Percentiles rank a stretch among this genome's conserved stretches.
These are phyloP conservation scores for Galagoides demidoff DNA, from an alignment of 2,797 vertebrate genomes.

Conservation along the genomic window DNA sequence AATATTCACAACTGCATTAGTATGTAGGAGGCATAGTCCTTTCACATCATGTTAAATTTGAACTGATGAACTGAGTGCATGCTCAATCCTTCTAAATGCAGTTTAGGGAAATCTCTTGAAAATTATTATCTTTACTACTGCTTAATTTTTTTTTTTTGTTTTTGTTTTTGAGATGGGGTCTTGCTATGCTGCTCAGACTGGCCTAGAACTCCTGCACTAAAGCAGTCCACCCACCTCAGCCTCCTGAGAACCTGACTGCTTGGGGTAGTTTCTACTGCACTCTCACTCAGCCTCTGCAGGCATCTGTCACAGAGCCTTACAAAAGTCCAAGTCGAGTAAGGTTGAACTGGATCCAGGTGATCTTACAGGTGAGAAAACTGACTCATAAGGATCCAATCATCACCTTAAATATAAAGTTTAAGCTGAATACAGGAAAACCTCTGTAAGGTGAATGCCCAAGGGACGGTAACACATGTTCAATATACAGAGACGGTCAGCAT, in stretches of 20 bases:
- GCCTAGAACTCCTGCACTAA: neutral
- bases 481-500: too few species aligned
- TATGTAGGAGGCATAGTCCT: neutral
- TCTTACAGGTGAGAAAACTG: neutral
- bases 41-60: neutral
- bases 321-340: neutral
- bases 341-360: neutral
- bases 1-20: neutral
- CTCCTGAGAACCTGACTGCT: neutral
- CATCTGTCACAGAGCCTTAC: rapidly evolving
- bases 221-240: neutral
- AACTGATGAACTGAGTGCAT: neutral
- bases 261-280: too few species aligned
- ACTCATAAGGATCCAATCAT: neutral
- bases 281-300: too few species aligned
- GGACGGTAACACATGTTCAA: too few species aligned
- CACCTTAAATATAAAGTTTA: neutral
- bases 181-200: neutral
- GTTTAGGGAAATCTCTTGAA: neutral
- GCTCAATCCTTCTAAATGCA: neutral
- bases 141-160: neutral
- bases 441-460: too few species aligned
- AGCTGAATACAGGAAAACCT: too few species aligned
- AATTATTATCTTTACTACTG: too few species aligned
- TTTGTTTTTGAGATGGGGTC: neutral